Base-by-base conservation (phyloP, 2,113 vertebrate genomes). In the Bostrychus sinensis region DNA sequence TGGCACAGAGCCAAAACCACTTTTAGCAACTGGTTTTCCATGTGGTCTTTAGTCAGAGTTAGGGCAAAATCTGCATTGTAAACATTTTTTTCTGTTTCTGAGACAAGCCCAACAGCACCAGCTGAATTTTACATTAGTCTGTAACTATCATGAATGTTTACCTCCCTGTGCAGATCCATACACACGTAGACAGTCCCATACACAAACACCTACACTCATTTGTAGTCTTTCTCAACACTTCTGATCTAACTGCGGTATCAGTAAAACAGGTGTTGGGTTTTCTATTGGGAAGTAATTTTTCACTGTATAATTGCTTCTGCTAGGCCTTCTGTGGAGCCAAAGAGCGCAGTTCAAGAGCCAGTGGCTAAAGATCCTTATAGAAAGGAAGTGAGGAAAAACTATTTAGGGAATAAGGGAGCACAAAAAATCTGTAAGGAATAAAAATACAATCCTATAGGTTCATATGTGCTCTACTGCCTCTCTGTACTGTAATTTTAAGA, bases 61-160 rank as follows among this genome's bases (percentile, higher is more conserved):
- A 23, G 55, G 73, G 36, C 68, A 56, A 75, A 80, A 62, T 61
- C 54, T 19, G 60, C 62, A 68, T 39, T 43, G 71, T 75, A 83
- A 86, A 80, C 75, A 75, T 80, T 51, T 80, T 71, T 75, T 66
- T 63, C 19, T 63, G 64, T 75, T 74, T 70, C 36, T 66, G 54
- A 48, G 38, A 26, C 12, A 3, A 57, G 45, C 58, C 43, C 61
- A 48, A 26, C 32, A 36, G 46, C 68, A 71, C 61, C 84, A 84
- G 85, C 75, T 85, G 86, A 89, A 64, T 83, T 90, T 87, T 54
- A 57, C 71, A 89, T 91, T 79, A 82, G 48, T 51, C 50, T 54
- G 45, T 56, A 17, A 0, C 19, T 66, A 53, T 48, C 4, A 3
- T 70, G 58, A 66, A 56, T 63, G 66, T 78, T 69, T 64, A 59